Percentiles rank a stretch among this genome's conserved stretches.
Evolutionary conservation across 2,797 vertebrate species (phyloP).

Genomic region (Antrozous pallidus): DNA sequence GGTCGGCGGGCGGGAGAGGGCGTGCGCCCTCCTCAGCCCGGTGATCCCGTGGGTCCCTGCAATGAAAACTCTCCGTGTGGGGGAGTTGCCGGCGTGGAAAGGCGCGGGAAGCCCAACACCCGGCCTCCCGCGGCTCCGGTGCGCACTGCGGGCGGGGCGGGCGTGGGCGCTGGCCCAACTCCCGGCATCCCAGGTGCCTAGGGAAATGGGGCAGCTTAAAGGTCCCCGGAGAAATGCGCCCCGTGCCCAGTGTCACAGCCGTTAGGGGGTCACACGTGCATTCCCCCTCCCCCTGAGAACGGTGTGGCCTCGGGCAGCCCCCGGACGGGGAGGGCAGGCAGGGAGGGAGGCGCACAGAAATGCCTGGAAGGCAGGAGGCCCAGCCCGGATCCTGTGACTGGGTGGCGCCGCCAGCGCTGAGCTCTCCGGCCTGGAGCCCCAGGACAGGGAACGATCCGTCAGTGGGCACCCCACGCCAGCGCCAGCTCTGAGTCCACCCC

Average conservation of each 20-base stretch:
- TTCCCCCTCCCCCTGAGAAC: not conserved
- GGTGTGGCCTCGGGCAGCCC: no score
- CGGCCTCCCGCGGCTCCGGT: not conserved
- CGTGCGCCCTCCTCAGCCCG: not conserved
- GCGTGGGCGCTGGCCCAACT: not conserved
- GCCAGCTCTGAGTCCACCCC: not conserved
- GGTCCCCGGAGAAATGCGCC: not conserved
- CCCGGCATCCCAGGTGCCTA: not conserved
- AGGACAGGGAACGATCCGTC: rapidly evolving
- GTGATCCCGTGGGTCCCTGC: not conserved
- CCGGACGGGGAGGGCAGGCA: not conserved
- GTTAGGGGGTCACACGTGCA: rapidly evolving
- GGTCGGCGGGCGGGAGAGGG: rapidly evolving
- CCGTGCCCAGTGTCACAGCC: not conserved
- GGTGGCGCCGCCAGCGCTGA: not conserved
- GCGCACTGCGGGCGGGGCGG: no score
- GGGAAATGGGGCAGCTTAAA: not conserved
- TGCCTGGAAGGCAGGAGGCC: not conserved
- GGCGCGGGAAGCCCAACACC: rapidly evolving
- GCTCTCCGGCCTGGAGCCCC: not conserved
- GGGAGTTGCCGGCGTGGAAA: not conserved
- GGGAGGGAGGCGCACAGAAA: no score
- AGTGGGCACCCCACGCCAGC: rapidly evolving
- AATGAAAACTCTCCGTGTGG: not conserved
- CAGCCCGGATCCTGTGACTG: not conserved